phyloP scores from a whole-genome alignment of 2,113 vertebrate genomes.

The Nyctibius bracteatus region DNA sequence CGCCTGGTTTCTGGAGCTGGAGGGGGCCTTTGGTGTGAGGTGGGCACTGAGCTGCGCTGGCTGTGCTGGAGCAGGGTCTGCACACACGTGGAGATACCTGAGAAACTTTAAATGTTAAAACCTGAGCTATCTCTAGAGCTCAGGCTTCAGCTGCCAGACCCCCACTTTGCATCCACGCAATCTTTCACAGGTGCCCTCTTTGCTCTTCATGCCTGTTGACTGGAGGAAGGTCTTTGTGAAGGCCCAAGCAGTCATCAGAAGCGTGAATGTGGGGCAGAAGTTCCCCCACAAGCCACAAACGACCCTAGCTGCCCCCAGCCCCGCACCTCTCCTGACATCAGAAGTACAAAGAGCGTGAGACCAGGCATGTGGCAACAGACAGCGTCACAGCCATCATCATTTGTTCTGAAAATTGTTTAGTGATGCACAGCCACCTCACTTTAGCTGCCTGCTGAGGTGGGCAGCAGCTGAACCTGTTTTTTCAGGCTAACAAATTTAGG shows the following conservation, averaged over 20 bases:
- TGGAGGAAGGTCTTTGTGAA: neutral
- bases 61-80: neutral
- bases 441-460: neutral
- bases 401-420: neutral
- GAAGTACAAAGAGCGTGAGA: neutral
- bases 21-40: neutral
- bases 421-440: neutral
- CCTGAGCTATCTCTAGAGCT: neutral
- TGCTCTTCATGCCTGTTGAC: neutral
- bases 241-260: neutral
- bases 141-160: neutral
- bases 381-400: neutral
- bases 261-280: accelerated
- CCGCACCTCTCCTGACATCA: neutral
- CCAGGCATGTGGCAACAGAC: neutral
- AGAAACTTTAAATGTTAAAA: neutral
- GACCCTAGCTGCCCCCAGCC: too few species aligned
- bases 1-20: neutral
- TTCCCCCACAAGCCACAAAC: neutral
- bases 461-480: neutral
- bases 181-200: neutral
- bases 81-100: neutral
- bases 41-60: accelerated
- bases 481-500: neutral
- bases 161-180: neutral